Evolutionary conservation across 2,888 invertebrate species (phyloP), one percentile per base, ranked within the genome.

Genomic region (Leucophora obtusa): DNA sequence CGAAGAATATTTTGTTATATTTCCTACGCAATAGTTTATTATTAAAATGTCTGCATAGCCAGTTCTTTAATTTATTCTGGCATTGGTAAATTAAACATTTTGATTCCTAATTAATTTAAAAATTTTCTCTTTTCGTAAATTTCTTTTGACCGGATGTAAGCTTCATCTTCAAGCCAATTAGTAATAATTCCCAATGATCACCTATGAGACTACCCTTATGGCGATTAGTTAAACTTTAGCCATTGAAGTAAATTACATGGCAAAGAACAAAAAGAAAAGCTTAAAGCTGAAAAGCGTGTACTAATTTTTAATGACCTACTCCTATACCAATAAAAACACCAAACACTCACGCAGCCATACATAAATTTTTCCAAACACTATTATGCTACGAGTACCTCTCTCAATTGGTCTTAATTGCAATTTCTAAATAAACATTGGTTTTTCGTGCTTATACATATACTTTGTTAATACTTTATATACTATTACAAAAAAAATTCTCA

Each of bases 271-370:
- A 51, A 66, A 43, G 58, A 3, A 62, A 51, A 33, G 38, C 8
- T 24, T 24, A 54, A 11, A n/a, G 28, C 5, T 24, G 28, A 28
- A 28, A 24, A 77, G 71, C 35, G 47, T 28, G 71, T 18, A 66
- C 77, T 66, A 59, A 77, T 77, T 70, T 66, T 47, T 71, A 77
- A 66, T 77, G 71, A 77, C 70, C 70, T 71, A 77, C 70, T 70
- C 70, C 70, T 58, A 28, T 72, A 58, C 33, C 9, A 28, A 28
- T 28, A 28, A 4, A 15, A 53, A 51, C 2, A 3, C 1, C 5
- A 28, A 28, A 28, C 4, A 28, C 28, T 28, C 28, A 28, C n/a
- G 15, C 11, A 59, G n/a, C 58, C 54, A 54, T 4, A 50, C 10
- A 58, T 53, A 35, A 15, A 50, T 1, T 38, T 47, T 58, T 58